These are phyloP conservation scores for Papilio elwesi DNA, from an alignment of 2,888 invertebrate genomes.

Conservation along the genomic window DNA sequence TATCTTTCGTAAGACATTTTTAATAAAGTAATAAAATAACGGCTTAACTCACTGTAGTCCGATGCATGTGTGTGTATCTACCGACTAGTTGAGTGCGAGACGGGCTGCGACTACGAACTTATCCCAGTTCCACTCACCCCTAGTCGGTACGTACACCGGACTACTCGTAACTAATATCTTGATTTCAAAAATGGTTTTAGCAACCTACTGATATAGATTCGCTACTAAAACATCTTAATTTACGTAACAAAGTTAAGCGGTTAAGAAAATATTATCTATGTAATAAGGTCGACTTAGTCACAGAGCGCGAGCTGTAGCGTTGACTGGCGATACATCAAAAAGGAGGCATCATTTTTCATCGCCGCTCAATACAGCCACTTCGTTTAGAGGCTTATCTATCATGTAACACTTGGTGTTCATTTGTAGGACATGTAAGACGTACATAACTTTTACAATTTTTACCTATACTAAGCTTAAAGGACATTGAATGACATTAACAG, in stretches of 20 bases:
- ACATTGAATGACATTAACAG: too few species aligned
- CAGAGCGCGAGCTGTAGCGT: neutral
- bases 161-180: too few species aligned
- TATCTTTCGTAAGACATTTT: too few species aligned
- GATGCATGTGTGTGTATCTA: too few species aligned
- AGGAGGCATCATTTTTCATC: slow-evolving; percentile 31
- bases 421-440: neutral
- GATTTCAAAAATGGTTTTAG: too few species aligned
- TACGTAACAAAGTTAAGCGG: neutral
- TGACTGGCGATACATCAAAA: slow-evolving; percentile 28
- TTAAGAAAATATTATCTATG: neutral
- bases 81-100: too few species aligned
- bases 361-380: slow-evolving; percentile 16
- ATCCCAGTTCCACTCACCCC: too few species aligned
- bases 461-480: too few species aligned
- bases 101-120: too few species aligned
- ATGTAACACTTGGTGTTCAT: slow-evolving; percentile 31
- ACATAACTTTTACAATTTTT: neutral
- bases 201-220: neutral
- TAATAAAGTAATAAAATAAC: too few species aligned
- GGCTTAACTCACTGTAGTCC: too few species aligned
- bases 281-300: slow-evolving; percentile 15
- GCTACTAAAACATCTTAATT: neutral
- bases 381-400: slow-evolving; percentile 28
- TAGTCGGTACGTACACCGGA: too few species aligned